Base-by-base conservation (phyloP, 1,140 invertebrate species). In the Pogonus chalceus region DNA sequence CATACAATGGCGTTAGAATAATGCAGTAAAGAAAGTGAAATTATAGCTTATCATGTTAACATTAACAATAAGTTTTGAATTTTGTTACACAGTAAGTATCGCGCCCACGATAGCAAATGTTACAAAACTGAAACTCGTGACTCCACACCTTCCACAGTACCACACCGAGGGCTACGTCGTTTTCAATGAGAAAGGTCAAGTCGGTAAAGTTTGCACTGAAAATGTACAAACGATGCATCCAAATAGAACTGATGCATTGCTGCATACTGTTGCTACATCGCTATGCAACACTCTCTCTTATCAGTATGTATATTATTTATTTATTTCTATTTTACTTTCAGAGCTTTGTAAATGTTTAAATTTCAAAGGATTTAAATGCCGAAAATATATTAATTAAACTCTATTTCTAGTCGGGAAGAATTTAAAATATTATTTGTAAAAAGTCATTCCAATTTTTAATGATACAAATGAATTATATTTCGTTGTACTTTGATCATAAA, bases 181-280 rank as follows among this genome's bases (percentile, higher is more conserved):
- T 51, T 91, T 88, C 73, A 85, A 86, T 52, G 87, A 91, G 69
- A 85, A 87, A 61, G 88, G 88, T 7, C 76, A 77, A n/a, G 69
- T 79, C 18, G 88, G 87, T 24, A 90, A 90, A 70, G 70, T 91
- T 20, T 92, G 89, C 60, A 82, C 84, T 22, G 85, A 86, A 52
- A 84, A 84, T 58, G 72, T 88, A 7, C 81, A 80, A 60, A 78
- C 76, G 18, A 57, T 81, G 16, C 72, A 72, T 2, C 62, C 65
- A 22, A 73, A 70, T 51, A 74, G 76, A 63, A 74, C 73, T 57
- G 70, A 75, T 51, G 70, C 67, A 39, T 76, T 81, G 31, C 68
- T 84, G 1, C 70, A 81, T 57, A 84, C 81, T 1, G 83, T 89
- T 20, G 85, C 86, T 4, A 76, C 79, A 7, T 90, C 88, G 0